Conservation (phyloP, 1,140 invertebrate genomes). For the Cardiocondyla obscurior region DNA sequence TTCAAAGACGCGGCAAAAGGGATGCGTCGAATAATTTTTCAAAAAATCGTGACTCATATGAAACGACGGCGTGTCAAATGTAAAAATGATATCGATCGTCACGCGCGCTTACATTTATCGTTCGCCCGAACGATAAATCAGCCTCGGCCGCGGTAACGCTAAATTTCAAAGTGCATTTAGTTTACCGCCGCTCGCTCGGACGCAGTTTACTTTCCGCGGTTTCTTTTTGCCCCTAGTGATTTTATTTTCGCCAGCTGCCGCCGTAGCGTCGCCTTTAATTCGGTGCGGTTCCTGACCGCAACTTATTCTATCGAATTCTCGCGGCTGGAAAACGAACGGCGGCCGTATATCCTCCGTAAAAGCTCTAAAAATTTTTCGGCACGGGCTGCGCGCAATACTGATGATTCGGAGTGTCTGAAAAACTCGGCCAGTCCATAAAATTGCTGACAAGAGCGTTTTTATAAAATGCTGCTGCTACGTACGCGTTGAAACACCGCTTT, state of each 20-base stretch:
- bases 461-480: neutral
- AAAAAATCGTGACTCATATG: neutral
- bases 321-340: slow-evolving; percentile 6
- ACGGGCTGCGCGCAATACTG: neutral
- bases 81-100: slow-evolving; percentile 22
- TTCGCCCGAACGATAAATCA: slow-evolving; percentile 15
- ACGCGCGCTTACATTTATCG: slow-evolving; percentile 19
- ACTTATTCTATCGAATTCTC: slow-evolving; percentile 33
- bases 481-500: neutral
- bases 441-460: neutral
- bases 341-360: neutral
- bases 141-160: neutral
- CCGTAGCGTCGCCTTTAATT: slow-evolving; percentile 51
- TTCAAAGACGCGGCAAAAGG: neutral
- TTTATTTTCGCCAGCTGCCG: slow-evolving; percentile 53
- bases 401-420: neutral
- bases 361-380: neutral
- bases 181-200: neutral
- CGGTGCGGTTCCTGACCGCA: slow-evolving; percentile 19
- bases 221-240: slow-evolving; percentile 20
- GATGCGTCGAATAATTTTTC: slow-evolving; percentile 26
- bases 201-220: slow-evolving; percentile 15
- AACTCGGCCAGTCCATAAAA: neutral
- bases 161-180: slow-evolving; percentile 7
- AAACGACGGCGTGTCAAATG: neutral